Evolutionary conservation across 2,888 invertebrate genomes (phyloP), one percentile per base, ranked within the genome.

Genomic region (Eurois occulta): DNA sequence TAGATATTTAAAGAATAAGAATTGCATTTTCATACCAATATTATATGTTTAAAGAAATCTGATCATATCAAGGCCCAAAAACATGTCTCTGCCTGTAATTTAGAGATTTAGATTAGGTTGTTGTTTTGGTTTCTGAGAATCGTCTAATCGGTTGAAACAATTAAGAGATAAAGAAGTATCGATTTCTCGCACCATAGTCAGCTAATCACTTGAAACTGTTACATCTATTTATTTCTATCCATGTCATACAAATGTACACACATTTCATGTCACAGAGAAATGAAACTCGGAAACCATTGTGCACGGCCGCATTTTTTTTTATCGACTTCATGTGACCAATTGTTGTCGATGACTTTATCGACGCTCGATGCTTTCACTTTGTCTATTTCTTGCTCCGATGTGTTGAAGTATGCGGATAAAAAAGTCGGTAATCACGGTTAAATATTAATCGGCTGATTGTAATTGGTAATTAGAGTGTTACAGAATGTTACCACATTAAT

Each of bases 301-400:
- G 92, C 91, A 88, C 89, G 91, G 83, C 87, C 88, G 90, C 86
- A 84, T 87, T 86, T 90, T 93, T 94, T 93, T 93, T 65, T 92
- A 92, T 90, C 86, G 87, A 84, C 85, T 79, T 86, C 90, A 92
- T 94, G 91, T 90, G 91, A 92, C 91, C 92, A 91, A 93, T 94
- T 93, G 92, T 91, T 88, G 87, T 87, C 88, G 89, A 90, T 91
- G 86, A 91, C 91, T 93, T 88, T 93, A 94, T 93, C 91, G 91
- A 90, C 91, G 88, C 91, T 88, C 89, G 88, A 88, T 91, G 92
- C 94, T 95, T 95, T 95, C 95, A 94, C 95, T 94, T 90, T 87
- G 87, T 91, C 86, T 91, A 90, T 86, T 83, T 88, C 79, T 87
- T 85, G 83, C 71, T 76, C 83, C 83, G 52, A 82, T 76, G 78